phyloP scores from a whole-genome alignment of 1,140 invertebrate species.

The Zaprionus lachaisei region DNA sequence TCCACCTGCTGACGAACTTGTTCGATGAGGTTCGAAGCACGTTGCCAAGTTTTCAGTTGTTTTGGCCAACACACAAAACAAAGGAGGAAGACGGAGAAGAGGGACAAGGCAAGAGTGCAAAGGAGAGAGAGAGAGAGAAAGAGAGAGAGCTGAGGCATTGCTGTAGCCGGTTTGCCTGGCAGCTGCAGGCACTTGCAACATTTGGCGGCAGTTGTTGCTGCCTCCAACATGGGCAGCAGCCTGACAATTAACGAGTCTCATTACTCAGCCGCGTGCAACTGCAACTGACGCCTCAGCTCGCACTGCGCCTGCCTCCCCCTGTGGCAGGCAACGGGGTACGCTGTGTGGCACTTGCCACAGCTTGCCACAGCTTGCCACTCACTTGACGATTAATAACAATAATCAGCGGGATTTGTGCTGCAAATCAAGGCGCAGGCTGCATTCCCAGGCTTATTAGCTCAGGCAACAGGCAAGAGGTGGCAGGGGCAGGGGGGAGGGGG shows the following conservation, averaged over 20 bases:
- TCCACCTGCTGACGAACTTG: conserved; percentile 51
- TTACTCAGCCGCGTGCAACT: conserved; percentile 47
- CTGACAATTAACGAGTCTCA: conserved; percentile 52
- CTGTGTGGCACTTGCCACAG: not conserved
- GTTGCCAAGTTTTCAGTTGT: conserved; percentile 73
- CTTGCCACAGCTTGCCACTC: conserved; percentile 28
- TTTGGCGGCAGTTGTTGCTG: not conserved
- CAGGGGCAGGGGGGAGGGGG: not conserved
- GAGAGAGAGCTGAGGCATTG: not conserved
- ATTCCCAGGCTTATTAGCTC: conserved; percentile 41
- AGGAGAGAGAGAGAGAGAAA: not conserved
- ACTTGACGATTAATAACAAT: conserved; percentile 52
- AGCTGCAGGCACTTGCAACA: conserved; percentile 27
- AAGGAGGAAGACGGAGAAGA: conserved; percentile 17
- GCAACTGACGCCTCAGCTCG: conserved; percentile 36
- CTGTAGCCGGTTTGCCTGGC: conserved; percentile 44
- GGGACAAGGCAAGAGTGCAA: not conserved
- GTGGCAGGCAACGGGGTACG: conserved; percentile 42
- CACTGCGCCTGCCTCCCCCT: not conserved
- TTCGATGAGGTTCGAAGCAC: conserved; percentile 66
- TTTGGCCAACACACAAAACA: conserved; percentile 47
- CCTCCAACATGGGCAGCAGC: conserved; percentile 16
- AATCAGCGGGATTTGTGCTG: conserved; percentile 34
- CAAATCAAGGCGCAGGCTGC: conserved; percentile 19
- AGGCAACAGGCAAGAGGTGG: not conserved